Evolutionary conservation across 2,797 vertebrate genomes (phyloP).

Genomic region (Erethizon dorsatum): DNA sequence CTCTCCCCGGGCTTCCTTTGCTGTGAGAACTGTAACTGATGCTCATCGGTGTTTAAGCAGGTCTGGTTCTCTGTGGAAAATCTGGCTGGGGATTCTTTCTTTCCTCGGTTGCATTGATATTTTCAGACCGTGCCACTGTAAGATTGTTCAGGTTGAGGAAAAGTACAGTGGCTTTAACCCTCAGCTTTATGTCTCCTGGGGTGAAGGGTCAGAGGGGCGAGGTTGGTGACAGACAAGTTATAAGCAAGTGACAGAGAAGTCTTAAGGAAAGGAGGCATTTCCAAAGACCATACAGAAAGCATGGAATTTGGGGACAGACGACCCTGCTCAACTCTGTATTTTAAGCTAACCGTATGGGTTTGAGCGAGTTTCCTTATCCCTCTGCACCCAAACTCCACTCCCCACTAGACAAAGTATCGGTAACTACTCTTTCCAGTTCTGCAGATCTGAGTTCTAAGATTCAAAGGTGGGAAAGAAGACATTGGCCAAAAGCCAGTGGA

Average conservation of each 20-base stretch:
- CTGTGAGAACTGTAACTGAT: not conserved
- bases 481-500: not conserved
- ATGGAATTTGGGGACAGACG: not conserved
- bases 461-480: not conserved
- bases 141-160: not conserved
- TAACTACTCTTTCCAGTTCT: not conserved
- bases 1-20: not conserved
- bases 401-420: not conserved
- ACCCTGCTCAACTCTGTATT: not conserved
- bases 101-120: not conserved
- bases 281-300: not conserved
- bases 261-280: not conserved
- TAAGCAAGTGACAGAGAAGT: not conserved
- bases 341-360: not conserved
- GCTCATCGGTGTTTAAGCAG: not conserved
- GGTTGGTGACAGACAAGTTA: conserved; percentile 13
- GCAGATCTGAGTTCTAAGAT: not conserved
- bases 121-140: conserved; percentile 41
- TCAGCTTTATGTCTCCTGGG: not conserved
- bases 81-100: conserved; percentile 30
- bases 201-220: not conserved
- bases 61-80: conserved; percentile 46
- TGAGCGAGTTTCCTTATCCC: not conserved
- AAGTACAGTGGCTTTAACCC: not conserved
- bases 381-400: not conserved